phyloP scores from a whole-genome alignment of 2,888 invertebrate genomes.

The Tetragonisca angustula region DNA sequence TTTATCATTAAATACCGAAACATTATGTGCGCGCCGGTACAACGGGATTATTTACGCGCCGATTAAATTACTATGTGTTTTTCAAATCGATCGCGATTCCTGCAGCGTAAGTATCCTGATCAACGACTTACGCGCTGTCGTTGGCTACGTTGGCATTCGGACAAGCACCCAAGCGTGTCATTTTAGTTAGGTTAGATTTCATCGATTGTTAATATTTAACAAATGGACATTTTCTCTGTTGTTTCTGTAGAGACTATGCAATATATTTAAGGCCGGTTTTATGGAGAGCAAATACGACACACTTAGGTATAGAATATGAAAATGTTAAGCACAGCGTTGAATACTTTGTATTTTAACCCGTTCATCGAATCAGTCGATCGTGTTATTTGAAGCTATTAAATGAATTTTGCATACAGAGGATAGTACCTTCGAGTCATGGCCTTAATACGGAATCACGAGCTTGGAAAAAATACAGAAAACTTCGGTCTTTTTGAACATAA shows the following conservation, averaged over 20 bases:
- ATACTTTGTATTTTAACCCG: not conserved
- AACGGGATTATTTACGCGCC: constrained; percentile 37
- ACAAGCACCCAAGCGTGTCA: not conserved
- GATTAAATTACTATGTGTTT: constrained; percentile 12
- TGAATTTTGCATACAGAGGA: too few relatives aligned
- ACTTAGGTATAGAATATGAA: not conserved
- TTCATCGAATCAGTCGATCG: not conserved
- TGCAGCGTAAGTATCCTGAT: not conserved
- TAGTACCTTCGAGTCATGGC: too few relatives aligned
- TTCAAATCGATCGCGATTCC: not conserved
- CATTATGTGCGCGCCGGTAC: constrained; percentile 9
- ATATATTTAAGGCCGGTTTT: not conserved
- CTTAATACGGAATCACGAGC: not conserved
- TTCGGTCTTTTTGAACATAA: not conserved
- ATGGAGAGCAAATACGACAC: not conserved
- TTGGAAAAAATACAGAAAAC: not conserved
- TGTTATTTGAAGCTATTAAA: not conserved
- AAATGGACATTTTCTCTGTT: not conserved
- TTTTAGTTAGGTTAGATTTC: not conserved
- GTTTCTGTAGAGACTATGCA: not conserved
- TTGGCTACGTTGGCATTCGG: not conserved
- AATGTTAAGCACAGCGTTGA: not conserved
- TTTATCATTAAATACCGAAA: constrained; percentile 47
- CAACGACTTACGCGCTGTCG: not conserved
- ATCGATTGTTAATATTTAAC: not conserved